phyloP scores from a whole-genome alignment of 1,140 invertebrate genomes.

The Sarcophaga peregrina region DNA sequence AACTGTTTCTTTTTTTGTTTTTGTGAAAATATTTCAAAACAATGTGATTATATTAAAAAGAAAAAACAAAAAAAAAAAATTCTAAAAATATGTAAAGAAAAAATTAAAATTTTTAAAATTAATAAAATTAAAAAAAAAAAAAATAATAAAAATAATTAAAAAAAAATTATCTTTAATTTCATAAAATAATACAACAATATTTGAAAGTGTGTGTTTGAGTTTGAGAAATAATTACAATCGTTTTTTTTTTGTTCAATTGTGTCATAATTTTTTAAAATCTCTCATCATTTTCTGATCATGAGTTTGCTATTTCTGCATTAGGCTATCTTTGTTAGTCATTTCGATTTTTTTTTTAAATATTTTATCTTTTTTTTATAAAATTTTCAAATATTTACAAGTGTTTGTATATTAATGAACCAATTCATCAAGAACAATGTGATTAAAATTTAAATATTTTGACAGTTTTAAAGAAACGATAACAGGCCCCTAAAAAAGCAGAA shows the following conservation, averaged over 20 bases:
- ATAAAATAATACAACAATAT: too few species aligned
- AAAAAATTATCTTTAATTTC: too few species aligned
- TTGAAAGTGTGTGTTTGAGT: too few species aligned
- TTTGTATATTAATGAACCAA: not conserved
- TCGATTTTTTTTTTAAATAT: not conserved
- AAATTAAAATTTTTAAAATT: too few species aligned
- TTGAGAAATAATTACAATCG: too few species aligned
- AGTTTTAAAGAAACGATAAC: not conserved
- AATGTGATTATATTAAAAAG: too few species aligned
- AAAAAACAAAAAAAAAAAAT: too few species aligned
- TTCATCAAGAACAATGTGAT: not conserved
- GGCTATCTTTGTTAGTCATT: not conserved
- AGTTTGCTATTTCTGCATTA: not conserved
- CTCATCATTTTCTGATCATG: not conserved
- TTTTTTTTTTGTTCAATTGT: too few species aligned
- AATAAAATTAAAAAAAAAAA: too few species aligned
- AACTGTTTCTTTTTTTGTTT: not conserved
- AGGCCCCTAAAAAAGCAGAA: not conserved
- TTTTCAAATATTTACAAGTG: not conserved
- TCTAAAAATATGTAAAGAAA: too few species aligned
- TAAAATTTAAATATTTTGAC: slow-evolving; percentile 6
- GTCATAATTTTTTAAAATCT: not conserved
- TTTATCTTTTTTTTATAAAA: not conserved
- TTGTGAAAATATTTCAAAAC: too few species aligned
- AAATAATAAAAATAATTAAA: too few species aligned